Conservation (phyloP, 2,113 vertebrate species). For the Rhinogobius similis region DNA sequence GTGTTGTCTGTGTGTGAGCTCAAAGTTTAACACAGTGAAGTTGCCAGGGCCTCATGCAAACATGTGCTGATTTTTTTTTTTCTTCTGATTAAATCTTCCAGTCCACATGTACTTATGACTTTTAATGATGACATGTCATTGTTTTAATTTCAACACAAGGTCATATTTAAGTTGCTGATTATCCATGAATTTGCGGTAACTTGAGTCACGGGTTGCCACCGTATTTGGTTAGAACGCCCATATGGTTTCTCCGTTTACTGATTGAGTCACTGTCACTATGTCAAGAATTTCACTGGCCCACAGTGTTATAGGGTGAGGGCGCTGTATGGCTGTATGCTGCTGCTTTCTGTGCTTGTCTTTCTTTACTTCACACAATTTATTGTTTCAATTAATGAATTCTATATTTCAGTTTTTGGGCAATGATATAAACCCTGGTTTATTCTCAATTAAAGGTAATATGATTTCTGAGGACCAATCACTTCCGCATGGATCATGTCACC, state of each 20-base stretch:
- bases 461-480: too few species aligned
- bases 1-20: constrained; percentile 1
- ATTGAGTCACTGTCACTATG: constrained; percentile 25
- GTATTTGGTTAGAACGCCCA: constrained; percentile 20
- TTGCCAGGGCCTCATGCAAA: constrained; percentile 17
- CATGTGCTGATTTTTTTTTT: not conserved
- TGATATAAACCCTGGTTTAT: too few species aligned
- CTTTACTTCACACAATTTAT: not conserved
- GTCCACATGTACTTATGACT: too few species aligned
- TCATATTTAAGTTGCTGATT: constrained; percentile 4
- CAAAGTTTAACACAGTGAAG: not conserved
- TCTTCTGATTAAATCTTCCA: constrained; percentile 13
- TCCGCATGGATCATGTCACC: too few species aligned
- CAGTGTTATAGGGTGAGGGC: constrained; percentile 5
- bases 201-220: constrained; percentile 38
- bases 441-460: too few species aligned
- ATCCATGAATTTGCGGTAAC: constrained; percentile 15
- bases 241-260: constrained; percentile 18
- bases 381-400: not conserved
- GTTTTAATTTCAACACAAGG: not conserved
- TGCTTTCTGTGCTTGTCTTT: not conserved
- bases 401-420: too few species aligned
- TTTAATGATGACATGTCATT: not conserved
- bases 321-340: not conserved
- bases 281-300: constrained; percentile 42